A percentile compares a stretch with the other conserved stretches of the same genome.
phyloP scores from a whole-genome alignment of 2,113 vertebrate genomes.

The Turnix velox region DNA sequence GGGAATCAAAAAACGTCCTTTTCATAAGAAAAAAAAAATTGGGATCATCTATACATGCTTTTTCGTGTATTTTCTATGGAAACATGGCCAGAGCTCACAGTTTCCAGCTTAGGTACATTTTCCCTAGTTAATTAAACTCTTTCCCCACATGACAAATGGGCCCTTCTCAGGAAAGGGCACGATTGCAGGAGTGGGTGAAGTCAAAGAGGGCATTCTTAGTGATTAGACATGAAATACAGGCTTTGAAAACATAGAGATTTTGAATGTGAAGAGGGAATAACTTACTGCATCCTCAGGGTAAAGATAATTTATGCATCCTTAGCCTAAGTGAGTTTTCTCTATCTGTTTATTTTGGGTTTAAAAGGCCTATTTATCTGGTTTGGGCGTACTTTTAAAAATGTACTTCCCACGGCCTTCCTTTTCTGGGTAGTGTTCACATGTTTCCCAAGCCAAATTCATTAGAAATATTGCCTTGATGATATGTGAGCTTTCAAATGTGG shows the following conservation, averaged over 20 bases:
- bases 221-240: slow-evolving; percentile 55
- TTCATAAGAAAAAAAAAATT: slow-evolving; percentile 13
- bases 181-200: slow-evolving; percentile 51
- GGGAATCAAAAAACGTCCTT: neutral
- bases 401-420: slow-evolving; percentile 14
- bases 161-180: slow-evolving; percentile 65
- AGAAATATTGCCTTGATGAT: slow-evolving; percentile 29
- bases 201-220: slow-evolving; percentile 73
- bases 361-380: slow-evolving; percentile 52
- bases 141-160: slow-evolving; percentile 67
- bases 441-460: slow-evolving; percentile 33
- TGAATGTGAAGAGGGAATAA: slow-evolving; percentile 39
- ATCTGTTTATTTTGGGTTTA: slow-evolving; percentile 48
- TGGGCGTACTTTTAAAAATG: neutral
- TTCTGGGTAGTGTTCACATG: neutral
- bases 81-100: slow-evolving; percentile 65
- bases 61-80: slow-evolving; percentile 67
- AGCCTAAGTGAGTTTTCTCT: slow-evolving; percentile 54
- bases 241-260: slow-evolving; percentile 30
- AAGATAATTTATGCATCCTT: slow-evolving; percentile 56
- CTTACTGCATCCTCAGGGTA: slow-evolving; percentile 49
- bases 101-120: slow-evolving; percentile 73
- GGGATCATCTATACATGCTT: slow-evolving; percentile 62
- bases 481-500: slow-evolving; percentile 3
- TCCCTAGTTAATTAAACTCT: slow-evolving; percentile 75